Conservation (phyloP, 1,140 invertebrate genomes). For the Drosophila saltans region DNA sequence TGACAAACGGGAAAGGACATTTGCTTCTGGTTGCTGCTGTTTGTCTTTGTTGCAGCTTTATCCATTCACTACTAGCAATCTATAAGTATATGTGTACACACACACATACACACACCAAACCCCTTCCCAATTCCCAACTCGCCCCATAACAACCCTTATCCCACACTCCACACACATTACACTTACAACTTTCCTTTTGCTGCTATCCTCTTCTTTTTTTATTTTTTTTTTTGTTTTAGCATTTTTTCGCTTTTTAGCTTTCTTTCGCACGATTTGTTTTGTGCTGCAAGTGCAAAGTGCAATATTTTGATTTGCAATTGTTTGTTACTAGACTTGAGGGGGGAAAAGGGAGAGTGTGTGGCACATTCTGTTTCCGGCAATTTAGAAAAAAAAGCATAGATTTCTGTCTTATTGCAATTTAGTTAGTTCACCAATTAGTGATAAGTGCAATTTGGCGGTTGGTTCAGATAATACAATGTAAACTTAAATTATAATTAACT, state of each 20-base stretch:
- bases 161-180: no score
- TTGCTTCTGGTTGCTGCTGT: conserved; percentile 3
- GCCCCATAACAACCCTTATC: not conserved
- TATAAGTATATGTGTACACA: no score
- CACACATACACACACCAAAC: not conserved
- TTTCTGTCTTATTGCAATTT: not conserved
- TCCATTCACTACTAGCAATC: not conserved
- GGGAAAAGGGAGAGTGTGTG: not conserved
- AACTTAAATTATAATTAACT: no score
- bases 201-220: not conserved
- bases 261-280: conserved; percentile 66
- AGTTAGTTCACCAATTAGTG: not conserved
- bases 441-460: not conserved
- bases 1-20: conserved; percentile 8
- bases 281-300: conserved; percentile 58
- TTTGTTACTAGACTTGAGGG: conserved; percentile 17
- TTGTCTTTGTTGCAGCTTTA: conserved; percentile 4
- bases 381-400: not conserved
- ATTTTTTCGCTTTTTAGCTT: conserved; percentile 36
- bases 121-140: not conserved
- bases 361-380: conserved; percentile 9
- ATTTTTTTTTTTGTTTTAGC: not conserved
- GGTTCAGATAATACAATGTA: not conserved
- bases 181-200: conserved; percentile 13
- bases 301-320: conserved; percentile 76